These are phyloP conservation scores for Tenebrosternarchus preto DNA, from an alignment of 2,113 vertebrate species.

Conservation along the genomic window DNA sequence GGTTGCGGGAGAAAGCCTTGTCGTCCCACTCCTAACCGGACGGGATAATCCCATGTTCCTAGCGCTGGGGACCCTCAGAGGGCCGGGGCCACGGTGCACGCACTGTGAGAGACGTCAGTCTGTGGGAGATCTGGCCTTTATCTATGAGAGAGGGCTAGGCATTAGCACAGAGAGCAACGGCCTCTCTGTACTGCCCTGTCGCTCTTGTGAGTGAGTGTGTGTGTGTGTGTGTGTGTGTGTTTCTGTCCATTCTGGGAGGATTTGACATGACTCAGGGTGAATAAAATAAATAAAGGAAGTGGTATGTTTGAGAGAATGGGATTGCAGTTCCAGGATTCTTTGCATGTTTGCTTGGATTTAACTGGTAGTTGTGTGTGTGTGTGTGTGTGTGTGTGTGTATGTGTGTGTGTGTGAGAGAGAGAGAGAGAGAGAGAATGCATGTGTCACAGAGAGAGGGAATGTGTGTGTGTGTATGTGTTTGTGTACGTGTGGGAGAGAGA, in stretches of 20 bases:
- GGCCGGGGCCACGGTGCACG: conserved; percentile 62
- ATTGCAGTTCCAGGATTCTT: not conserved
- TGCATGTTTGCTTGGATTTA: no score
- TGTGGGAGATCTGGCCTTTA: conserved; percentile 72
- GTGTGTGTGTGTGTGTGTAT: conserved; percentile 17
- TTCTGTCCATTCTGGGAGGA: not conserved
- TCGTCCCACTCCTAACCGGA: conserved; percentile 62
- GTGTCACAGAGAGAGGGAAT: no score
- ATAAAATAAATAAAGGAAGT: not conserved
- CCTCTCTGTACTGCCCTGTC: no score
- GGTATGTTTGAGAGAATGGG: not conserved
- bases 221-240: conserved; percentile 33
- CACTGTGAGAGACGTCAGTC: conserved; percentile 69
- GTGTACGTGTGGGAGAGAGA: conserved; percentile 37
- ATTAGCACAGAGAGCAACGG: conserved; percentile 56
- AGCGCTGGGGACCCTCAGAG: conserved; percentile 62
- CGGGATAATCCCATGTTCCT: conserved; percentile 67
- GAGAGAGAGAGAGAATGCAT: no score
- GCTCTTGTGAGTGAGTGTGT: conserved; percentile 27
- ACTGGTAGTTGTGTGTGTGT: conserved; percentile 9
- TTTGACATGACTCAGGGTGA: conserved; percentile 16
- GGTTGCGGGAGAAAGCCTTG: conserved; percentile 52
- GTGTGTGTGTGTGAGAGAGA: conserved; percentile 6
- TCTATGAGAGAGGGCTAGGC: conserved; percentile 67
- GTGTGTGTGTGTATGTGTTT: conserved; percentile 42